Evolutionary conservation across 1,140 invertebrate genomes (phyloP), one percentile per base, ranked within the genome.

Genomic region (Psilanteris sp.): DNA sequence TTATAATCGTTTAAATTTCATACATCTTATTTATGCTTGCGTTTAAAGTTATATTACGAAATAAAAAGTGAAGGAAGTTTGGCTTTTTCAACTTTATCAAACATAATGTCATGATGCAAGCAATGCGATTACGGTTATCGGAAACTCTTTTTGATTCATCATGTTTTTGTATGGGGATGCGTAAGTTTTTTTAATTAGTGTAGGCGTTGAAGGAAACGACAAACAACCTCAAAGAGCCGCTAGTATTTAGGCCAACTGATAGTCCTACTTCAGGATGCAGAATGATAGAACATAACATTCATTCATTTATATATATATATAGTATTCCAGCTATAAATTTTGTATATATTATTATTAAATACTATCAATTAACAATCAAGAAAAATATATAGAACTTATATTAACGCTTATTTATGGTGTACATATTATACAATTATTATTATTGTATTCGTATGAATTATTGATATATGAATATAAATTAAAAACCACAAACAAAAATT

Each of bases 181-280:
- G 66, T 64, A 34, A 39, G 37, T 72, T 50, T 72, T 79, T 81
- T 79, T 79, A 72, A 70, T 80, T 75, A 36, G 61, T 64, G 81
- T 85, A 80, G 84, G 83, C 83, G 84, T 86, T 22, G 83, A 81
- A 87, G 86, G 85, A 83, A 87, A 79, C 79, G 84, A 79, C 78
- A 75, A 84, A 79, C 79, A 84, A 85, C 84, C 85, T 87, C 85
- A 83, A 82, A 81, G 54, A 61, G 70, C 75, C 72, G 76, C 66
- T 76, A 72, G 67, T 83, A 87, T 87, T 87, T 86, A 86, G 87
- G 84, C 82, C 85, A 84, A 78, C 76, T 81, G 85, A 87, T 87
- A 85, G 72, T 75, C 62, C 70, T 73, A 78, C 72, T 82, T 81
- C 84, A 86, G 85, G 85, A 87, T 87, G 84, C 79, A 62, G 78